Evolutionary conservation across 1,140 invertebrate genomes (phyloP).

Genomic region (Micrasema longulum): DNA sequence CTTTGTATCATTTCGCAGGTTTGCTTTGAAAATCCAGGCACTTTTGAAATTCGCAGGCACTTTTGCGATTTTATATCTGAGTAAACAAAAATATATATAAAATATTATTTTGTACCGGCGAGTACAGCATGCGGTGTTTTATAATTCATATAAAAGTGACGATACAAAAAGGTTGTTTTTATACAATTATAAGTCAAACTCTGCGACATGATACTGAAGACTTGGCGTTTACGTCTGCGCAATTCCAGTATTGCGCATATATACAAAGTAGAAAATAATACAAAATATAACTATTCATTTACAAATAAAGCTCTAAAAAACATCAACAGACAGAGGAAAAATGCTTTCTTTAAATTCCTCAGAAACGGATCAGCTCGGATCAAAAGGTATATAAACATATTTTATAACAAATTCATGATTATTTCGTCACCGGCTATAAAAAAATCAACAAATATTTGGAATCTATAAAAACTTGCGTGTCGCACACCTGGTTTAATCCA

Average conservation of each 20-base stretch:
- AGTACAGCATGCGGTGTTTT: background rate
- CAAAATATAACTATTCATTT: conserved; percentile 40
- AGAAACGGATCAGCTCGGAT: conserved; percentile 18
- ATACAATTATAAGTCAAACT: conserved; percentile 3
- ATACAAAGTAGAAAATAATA: conserved; percentile 23
- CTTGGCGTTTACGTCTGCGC: background rate
- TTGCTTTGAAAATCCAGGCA: conserved; percentile 31
- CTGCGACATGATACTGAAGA: background rate
- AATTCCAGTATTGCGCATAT: conserved; percentile 2
- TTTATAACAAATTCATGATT: too few species aligned
- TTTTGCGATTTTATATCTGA: conserved; percentile 41
- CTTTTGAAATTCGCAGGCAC: conserved; percentile 41
- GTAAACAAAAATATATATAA: conserved; percentile 21
- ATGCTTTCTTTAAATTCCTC: conserved; percentile 38
- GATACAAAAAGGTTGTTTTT: conserved; percentile 29
- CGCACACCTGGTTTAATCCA: too few species aligned
- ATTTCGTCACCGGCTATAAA: background rate
- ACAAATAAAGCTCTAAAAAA: conserved; percentile 54
- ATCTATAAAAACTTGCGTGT: too few species aligned
- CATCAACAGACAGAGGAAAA: conserved; percentile 51
- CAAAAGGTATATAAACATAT: background rate
- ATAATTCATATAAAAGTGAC: conserved; percentile 19
- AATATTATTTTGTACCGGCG: background rate
- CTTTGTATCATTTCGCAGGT: background rate
- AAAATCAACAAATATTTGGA: conserved; percentile 7